Base-by-base conservation (phyloP, 2,888 invertebrate species). In the Andrena minutula region DNA sequence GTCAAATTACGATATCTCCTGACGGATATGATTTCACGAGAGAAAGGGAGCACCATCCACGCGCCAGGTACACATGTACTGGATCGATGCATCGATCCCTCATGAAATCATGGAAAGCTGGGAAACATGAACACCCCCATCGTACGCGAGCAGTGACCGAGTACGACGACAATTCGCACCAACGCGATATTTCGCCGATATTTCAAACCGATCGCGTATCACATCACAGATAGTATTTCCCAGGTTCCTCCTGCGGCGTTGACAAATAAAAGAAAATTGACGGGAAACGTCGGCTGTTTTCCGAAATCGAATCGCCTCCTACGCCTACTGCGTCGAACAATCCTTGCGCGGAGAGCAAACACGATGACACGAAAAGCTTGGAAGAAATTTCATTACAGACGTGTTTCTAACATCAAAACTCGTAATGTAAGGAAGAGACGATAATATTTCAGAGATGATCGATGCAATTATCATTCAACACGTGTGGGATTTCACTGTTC, bases 191-290 rank as follows among this genome's bases (percentile, higher is more conserved):
- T 68, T 58, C 58, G 71, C 12, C 68, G 75, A 82, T 80, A 80
- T 80, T 80, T 80, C 80, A 49, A 75, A 60, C 26, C 63, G 64
- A 63, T 70, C 74, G 75, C 26, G 64, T 53, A 74, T 60, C 72
- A 71, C 28, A 30, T 71, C 74, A 20, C 30, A 26, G 58, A 56
- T 47, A 56, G 41, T 65, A 75, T 70, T 81, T 74, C 20, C 35
- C 32, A 26, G 28, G 75, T 69, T 75, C 80, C 60, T 75, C 72
- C 69, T 23, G 35, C 28, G 47, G 53, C 63, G 56, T 41, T 61
- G 51, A 53, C 63, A 51, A 79, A 79, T 79, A 79, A 75, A 79
- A 56, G 79, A 63, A 83, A 79, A 65, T 72, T 60, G 68, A 76
- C 75, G 51, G 32, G 58, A 61, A 51, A 23, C 41, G 60, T 61